Conservation (phyloP, 2,113 vertebrate genomes). For the Baryphthengus martii region DNA sequence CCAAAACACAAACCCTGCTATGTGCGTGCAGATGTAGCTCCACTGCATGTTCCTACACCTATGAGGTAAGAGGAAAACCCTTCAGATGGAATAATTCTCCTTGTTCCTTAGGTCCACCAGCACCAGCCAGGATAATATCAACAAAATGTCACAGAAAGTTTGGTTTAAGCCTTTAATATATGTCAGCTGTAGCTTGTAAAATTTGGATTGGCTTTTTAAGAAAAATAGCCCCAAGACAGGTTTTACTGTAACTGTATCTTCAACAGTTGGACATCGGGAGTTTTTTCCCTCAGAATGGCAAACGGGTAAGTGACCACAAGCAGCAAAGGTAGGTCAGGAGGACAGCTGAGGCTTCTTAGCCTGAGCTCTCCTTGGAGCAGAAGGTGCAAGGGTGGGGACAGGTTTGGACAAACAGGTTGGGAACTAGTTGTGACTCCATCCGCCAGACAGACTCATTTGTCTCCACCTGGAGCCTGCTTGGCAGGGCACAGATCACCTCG, state of each 20-base stretch:
- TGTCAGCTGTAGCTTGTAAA: conserved; percentile 50
- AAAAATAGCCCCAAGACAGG: conserved; percentile 37
- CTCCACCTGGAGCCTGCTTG: background rate
- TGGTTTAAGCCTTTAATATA: conserved; percentile 48
- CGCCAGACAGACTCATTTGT: background rate
- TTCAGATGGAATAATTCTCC: background rate
- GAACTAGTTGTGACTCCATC: background rate
- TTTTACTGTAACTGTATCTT: conserved; percentile 32
- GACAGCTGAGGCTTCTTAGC: background rate
- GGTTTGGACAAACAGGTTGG: background rate
- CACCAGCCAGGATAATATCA: conserved; percentile 28
- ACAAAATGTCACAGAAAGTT: conserved; percentile 45
- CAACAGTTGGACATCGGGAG: background rate
- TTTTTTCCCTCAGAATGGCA: background rate
- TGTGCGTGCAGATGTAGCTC: background rate
- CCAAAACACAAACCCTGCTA: background rate
- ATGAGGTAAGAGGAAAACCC: background rate
- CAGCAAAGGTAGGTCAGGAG: background rate
- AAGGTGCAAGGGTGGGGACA: no score
- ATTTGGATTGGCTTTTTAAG: conserved; percentile 26
- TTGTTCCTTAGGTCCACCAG: background rate
- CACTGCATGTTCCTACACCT: background rate
- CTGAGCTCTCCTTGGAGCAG: background rate
- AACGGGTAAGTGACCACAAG: background rate
- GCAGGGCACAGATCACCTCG: background rate